These are phyloP conservation scores for Chauna torquata DNA, from an alignment of 2,113 vertebrate genomes.

Conservation along the genomic window DNA sequence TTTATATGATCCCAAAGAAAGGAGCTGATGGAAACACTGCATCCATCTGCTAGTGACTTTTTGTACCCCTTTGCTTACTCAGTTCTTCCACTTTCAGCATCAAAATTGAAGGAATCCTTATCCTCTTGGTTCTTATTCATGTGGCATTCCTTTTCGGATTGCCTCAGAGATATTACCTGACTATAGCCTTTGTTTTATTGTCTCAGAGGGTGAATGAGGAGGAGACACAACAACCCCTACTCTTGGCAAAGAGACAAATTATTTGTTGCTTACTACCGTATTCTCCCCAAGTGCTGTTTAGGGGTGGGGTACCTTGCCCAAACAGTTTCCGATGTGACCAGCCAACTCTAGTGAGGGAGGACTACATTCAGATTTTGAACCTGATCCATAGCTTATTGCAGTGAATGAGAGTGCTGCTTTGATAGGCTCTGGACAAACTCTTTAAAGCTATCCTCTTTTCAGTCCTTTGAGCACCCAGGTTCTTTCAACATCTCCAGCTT, in stretches of 20 bases:
- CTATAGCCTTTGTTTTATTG: not conserved
- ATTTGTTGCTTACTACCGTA: constrained; percentile 12
- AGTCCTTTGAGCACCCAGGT: not conserved
- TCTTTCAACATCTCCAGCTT: constrained; percentile 8
- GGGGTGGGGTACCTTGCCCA: constrained; percentile 41
- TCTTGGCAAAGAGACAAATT: constrained; percentile 30
- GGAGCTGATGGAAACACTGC: not conserved
- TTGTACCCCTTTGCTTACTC: not conserved
- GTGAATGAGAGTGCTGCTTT: constrained; percentile 22
- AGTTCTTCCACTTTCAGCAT: not conserved
- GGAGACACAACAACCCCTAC: not conserved
- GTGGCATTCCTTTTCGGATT: not conserved
- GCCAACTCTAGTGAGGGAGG: not conserved
- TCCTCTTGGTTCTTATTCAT: not conserved
- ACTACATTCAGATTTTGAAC: not conserved
- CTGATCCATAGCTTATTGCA: constrained; percentile 9
- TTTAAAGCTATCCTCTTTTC: not conserved
- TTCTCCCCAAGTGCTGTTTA: not conserved
- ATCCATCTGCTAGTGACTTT: not conserved
- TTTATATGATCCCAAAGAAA: not conserved
- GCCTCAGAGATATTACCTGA: not conserved
- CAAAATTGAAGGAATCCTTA: not conserved
- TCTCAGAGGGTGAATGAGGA: constrained; percentile 13
- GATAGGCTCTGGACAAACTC: not conserved
- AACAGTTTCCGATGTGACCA: constrained; percentile 21